phyloP scores from a whole-genome alignment of 2,888 invertebrate genomes.

The Cataglyphis albicans region DNA sequence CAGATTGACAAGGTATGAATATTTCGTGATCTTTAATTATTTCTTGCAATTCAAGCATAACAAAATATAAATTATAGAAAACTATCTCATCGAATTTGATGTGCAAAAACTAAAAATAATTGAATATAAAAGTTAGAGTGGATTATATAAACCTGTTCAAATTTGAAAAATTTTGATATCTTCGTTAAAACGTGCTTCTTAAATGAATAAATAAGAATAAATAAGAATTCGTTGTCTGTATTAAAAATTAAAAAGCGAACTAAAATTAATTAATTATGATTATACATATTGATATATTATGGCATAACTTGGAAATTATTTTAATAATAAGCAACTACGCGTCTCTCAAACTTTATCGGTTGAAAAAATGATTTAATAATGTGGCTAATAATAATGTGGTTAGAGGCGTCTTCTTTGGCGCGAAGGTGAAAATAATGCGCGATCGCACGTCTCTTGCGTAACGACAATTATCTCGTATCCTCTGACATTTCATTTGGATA shows the following conservation, averaged over 20 bases:
- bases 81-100: background rate
- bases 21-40: background rate
- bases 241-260: slow-evolving; percentile 1
- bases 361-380: slow-evolving; percentile 52
- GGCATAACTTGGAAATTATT: slow-evolving; percentile 33
- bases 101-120: background rate
- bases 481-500: slow-evolving; percentile 73
- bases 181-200: background rate
- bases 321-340: slow-evolving; percentile 38
- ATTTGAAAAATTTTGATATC: background rate
- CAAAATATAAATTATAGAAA: background rate
- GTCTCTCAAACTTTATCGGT: slow-evolving; percentile 33
- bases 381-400: slow-evolving; percentile 35
- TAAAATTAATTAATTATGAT: slow-evolving; percentile 43
- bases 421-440: slow-evolving; percentile 49
- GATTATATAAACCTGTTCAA: background rate
- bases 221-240: background rate
- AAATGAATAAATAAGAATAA: background rate
- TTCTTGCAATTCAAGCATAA: background rate
- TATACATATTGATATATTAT: slow-evolving; percentile 18
- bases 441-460: slow-evolving; percentile 54
- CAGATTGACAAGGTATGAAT: background rate
- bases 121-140: background rate
- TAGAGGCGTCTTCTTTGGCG: slow-evolving; percentile 41
- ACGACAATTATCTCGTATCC: slow-evolving; percentile 60